Conservation (phyloP, 2,888 invertebrate genomes). For the Cheilosia scutellata region DNA sequence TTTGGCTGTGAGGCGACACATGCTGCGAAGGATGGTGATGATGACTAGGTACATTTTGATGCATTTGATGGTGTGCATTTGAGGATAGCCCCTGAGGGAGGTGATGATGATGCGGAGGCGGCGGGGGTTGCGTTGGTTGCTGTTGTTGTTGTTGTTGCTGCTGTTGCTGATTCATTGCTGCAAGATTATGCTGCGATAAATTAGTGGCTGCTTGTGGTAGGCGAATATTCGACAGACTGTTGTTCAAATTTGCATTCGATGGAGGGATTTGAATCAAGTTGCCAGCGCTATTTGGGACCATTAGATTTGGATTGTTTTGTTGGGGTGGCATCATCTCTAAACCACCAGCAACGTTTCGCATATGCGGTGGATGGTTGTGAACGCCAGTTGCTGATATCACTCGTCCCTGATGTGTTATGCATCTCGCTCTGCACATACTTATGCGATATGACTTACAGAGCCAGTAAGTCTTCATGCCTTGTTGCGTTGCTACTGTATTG, state of each 20-base stretch:
- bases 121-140: conserved; percentile 73
- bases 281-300: conserved; percentile 64
- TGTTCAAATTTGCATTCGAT: conserved; percentile 60
- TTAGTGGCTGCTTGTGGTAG: conserved; percentile 65
- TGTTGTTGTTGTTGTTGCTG: conserved; percentile 64
- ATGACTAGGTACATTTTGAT: conserved; percentile 72
- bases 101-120: conserved; percentile 75
- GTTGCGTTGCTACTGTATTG: conserved; percentile 84
- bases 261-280: conserved; percentile 69
- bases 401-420: conserved; percentile 84
- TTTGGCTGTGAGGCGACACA: conserved; percentile 72
- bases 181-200: conserved; percentile 74
- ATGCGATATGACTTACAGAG: conserved; percentile 84
- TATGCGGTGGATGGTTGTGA: conserved; percentile 84
- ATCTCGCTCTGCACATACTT: conserved; percentile 84
- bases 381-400: conserved; percentile 84
- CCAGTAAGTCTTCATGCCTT: conserved; percentile 85
- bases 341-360: conserved; percentile 79
- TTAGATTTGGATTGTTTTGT: conserved; percentile 57
- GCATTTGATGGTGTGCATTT: conserved; percentile 72
- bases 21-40: conserved; percentile 80
- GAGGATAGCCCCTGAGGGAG: conserved; percentile 53
- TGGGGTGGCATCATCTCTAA: conserved; percentile 65
- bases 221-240: conserved; percentile 66
- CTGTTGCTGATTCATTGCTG: conserved; percentile 72